These are phyloP conservation scores for Campoplex nolae DNA, from an alignment of 2,888 invertebrate species.

Conservation along the genomic window DNA sequence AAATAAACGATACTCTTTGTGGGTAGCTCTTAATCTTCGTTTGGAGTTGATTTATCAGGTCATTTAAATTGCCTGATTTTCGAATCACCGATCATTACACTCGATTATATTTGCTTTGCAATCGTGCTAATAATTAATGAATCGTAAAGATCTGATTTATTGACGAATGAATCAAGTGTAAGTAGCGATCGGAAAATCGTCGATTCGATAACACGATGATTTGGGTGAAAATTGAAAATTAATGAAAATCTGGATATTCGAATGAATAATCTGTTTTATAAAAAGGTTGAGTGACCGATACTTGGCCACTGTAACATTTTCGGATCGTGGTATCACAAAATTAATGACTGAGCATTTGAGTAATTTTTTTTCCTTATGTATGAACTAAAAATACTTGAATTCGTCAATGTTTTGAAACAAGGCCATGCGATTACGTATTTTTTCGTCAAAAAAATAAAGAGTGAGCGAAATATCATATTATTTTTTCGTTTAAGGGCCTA, in stretches of 20 bases:
- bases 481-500: neutral
- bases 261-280: neutral
- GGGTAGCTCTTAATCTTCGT: neutral
- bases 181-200: neutral
- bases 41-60: conserved; percentile 9
- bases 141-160: neutral
- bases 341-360: neutral
- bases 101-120: neutral
- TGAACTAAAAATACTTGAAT: neutral
- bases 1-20: conserved; percentile 16
- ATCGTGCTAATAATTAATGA: neutral
- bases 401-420: neutral
- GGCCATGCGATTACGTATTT: neutral
- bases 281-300: no score
- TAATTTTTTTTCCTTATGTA: neutral
- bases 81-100: neutral
- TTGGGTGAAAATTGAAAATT: neutral
- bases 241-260: neutral
- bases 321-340: neutral
- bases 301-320: no score
- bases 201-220: neutral
- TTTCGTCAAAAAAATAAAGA: neutral
- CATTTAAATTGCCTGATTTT: neutral
- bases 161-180: neutral
- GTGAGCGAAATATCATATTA: neutral